Evolutionary conservation across 2,888 invertebrate species (phyloP).

Genomic region (Rhamnusium bicolor): DNA sequence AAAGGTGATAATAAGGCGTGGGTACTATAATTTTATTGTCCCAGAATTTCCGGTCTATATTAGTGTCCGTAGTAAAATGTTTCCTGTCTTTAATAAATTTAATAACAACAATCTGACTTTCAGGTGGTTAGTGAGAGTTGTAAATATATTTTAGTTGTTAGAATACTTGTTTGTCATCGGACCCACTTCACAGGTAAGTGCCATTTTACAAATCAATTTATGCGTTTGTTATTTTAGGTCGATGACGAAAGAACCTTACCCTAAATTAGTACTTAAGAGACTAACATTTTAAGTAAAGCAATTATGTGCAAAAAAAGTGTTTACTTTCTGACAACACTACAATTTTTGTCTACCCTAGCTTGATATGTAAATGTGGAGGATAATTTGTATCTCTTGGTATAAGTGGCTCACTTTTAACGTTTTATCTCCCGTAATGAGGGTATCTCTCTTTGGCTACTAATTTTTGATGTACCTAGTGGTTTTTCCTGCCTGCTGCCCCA

Average conservation of each 20-base stretch:
- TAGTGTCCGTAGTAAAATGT: constrained; percentile 2
- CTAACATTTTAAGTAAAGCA: neutral
- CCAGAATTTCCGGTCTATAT: constrained; percentile 3
- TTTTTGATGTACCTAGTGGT: too few relatives aligned
- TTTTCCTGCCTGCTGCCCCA: too few relatives aligned
- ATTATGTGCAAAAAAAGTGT: neutral
- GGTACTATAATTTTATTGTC: constrained; percentile 14
- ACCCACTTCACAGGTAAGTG: constrained; percentile 28
- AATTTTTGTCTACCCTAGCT: too few relatives aligned
- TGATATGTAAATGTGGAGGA: too few relatives aligned
- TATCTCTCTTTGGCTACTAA: too few relatives aligned
- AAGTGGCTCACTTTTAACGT: too few relatives aligned
- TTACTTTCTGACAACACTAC: too few relatives aligned
- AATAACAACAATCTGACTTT: constrained; percentile 21
- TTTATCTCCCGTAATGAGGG: too few relatives aligned
- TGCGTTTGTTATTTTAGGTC: constrained; percentile 20
- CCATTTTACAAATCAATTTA: constrained; percentile 23
- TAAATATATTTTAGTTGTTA: neutral
- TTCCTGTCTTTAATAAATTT: constrained; percentile 10
- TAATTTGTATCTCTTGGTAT: too few relatives aligned
- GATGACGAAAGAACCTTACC: neutral
- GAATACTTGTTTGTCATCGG: neutral
- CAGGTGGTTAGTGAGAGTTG: constrained; percentile 1
- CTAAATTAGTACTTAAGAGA: neutral
- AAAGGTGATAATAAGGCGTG: constrained; percentile 15